Base-by-base conservation (phyloP, 2,113 vertebrate genomes). In the Gila orcuttii region DNA sequence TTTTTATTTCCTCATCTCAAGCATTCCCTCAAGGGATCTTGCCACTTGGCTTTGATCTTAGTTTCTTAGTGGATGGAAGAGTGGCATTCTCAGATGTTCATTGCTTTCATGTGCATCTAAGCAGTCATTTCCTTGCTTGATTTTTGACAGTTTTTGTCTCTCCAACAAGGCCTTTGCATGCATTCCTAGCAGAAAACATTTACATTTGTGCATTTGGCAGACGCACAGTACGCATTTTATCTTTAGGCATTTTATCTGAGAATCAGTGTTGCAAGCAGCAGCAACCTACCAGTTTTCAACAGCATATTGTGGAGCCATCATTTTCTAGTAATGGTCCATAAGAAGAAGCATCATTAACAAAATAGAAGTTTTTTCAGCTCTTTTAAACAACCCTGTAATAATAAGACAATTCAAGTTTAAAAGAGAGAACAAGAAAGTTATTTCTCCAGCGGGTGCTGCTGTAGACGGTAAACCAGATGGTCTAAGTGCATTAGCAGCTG, bases 401-500 rank as follows among this genome's bases (percentile, higher is more conserved):
- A 47, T 62, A 62, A 9, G 45, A 57, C 7, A 68, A 50, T 66
- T 66, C 15, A 68, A 31, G 9, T 81, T 50, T 50, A 68, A 57
- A 78, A 78, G 28, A 33, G 42, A 31, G 42, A 47, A 50, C 11
- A 1, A 82, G 60, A 81, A 42, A 12, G 8, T 5, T 68, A 31
- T 50, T 81, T 68, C 5, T 33, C 28, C 17, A 50, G 25, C 68
- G 60, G 59, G 13, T 68, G 25, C n/a, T 68, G 42, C 39, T 82
- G 64, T 52, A 82, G 79, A 55, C 42, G 2, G 45, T 78, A 85
- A 52, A 85, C 19, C 69, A 79, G 57, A 79, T 85, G 74, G 6
- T 62, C 52, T 79, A 86, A 87, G 28, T 79, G 71, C 60, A 82
- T 60, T 71, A 85, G 82, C 88, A 89, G 69, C 82, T 69, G 79